Percentiles rank a stretch among this genome's conserved stretches.
These are phyloP conservation scores for Aphidius colemani DNA, from an alignment of 2,888 invertebrate genomes.

Conservation along the genomic window DNA sequence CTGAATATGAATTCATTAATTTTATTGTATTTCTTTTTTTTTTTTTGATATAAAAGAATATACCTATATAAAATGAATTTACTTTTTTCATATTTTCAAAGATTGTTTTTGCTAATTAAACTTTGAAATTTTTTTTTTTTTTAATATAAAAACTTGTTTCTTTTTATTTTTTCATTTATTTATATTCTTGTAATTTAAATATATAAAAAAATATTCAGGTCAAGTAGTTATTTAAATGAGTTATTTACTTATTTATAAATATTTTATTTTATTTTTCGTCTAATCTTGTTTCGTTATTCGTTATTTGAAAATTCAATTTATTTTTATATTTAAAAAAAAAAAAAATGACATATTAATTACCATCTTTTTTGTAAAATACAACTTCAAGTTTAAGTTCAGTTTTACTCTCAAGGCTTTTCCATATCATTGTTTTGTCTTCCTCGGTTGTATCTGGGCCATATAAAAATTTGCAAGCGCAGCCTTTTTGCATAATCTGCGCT, in stretches of 20 bases:
- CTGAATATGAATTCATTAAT: no score
- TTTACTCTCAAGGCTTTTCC: slow-evolving; percentile 86
- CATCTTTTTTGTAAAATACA: slow-evolving; percentile 92
- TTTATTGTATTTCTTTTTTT: no score
- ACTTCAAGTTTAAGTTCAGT: slow-evolving; percentile 92
- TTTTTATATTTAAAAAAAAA: not conserved
- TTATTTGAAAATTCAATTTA: not conserved
- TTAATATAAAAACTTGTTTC: no score
- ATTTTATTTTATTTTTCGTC: not conserved
- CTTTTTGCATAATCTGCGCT: slow-evolving; percentile 96
- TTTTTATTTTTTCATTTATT: no score
- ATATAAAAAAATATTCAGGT: no score
- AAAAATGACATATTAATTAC: slow-evolving; percentile 59
- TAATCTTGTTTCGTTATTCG: not conserved
- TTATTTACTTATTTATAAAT: slow-evolving; percentile 2
- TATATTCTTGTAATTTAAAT: no score
- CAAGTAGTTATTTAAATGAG: slow-evolving; percentile 5
- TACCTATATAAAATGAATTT: no score
- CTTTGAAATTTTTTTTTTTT: no score
- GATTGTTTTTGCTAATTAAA: no score
- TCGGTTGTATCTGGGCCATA: slow-evolving; percentile 90
- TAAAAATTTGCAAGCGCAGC: slow-evolving; percentile 92
- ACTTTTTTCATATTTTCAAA: no score
- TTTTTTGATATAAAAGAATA: no score
- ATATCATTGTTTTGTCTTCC: slow-evolving; percentile 86